phyloP scores from a whole-genome alignment of 2,113 vertebrate genomes.

The Craseonycteris thonglongyai region DNA sequence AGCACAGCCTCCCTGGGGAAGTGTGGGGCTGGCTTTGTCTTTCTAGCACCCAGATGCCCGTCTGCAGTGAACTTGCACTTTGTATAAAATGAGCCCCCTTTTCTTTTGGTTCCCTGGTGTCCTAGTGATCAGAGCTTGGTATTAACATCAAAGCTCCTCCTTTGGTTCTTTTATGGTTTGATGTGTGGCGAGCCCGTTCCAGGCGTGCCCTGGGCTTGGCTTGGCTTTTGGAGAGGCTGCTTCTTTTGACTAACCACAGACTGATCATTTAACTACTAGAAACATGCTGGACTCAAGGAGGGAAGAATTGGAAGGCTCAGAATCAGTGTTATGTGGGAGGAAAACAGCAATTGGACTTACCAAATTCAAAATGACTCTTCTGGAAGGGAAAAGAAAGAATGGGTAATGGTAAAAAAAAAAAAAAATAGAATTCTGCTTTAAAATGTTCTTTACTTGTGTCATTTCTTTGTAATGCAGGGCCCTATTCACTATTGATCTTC shows the following conservation, averaged over 20 bases:
- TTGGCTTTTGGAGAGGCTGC: background rate
- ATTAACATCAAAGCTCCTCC: background rate
- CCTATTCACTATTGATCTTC: background rate
- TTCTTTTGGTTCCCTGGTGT: background rate
- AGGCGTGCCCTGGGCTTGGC: background rate
- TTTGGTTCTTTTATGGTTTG: background rate
- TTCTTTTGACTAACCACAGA: background rate
- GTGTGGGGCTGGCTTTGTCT: background rate
- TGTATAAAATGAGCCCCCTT: background rate
- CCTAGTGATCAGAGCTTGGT: background rate
- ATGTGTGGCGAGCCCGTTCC: background rate
- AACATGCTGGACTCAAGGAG: background rate
- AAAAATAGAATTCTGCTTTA: conserved; percentile 13
- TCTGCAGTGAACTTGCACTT: background rate
- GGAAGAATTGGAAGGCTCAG: background rate
- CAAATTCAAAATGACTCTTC: background rate
- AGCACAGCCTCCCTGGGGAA: background rate
- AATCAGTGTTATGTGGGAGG: background rate
- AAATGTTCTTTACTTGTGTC: conserved; percentile 11
- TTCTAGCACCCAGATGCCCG: background rate
- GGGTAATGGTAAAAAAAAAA: background rate
- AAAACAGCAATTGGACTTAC: background rate
- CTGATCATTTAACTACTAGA: background rate
- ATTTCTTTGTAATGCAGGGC: conserved; percentile 31
- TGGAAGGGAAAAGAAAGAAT: background rate